Evolutionary conservation across 2,113 vertebrate species (phyloP).

Genomic region (Burhinus bistriatus): DNA sequence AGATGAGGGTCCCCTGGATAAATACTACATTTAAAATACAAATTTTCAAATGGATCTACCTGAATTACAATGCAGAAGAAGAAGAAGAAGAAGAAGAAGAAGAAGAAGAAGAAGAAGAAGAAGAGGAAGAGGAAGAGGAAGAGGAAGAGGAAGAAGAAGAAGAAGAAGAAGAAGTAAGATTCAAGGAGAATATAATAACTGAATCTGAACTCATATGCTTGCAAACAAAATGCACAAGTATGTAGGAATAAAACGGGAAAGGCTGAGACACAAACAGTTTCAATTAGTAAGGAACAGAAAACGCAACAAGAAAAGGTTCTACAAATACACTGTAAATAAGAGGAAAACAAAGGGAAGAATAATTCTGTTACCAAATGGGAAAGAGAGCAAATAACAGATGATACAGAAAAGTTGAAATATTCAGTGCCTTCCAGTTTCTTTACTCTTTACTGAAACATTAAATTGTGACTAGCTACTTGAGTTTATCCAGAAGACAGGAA

Average conservation of each 20-base stretch:
- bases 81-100: too few species aligned
- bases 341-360: background rate
- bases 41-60: background rate
- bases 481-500: too few species aligned
- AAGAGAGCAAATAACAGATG: too few species aligned
- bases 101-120: background rate
- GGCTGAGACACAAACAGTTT: background rate
- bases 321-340: background rate
- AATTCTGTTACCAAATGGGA: background rate
- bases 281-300: constrained; percentile 12
- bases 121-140: background rate
- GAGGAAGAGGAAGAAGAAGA: too few species aligned
- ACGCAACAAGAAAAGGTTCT: background rate
- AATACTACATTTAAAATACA: background rate
- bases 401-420: too few species aligned
- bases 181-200: background rate
- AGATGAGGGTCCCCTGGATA: background rate
- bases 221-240: background rate
- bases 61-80: background rate
- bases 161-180: background rate
- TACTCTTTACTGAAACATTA: too few species aligned
- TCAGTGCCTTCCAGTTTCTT: too few species aligned
- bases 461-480: too few species aligned
- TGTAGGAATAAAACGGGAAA: background rate
- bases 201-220: background rate